Base-by-base conservation (phyloP, 2,888 invertebrate genomes). In the Perdita meconis region DNA sequence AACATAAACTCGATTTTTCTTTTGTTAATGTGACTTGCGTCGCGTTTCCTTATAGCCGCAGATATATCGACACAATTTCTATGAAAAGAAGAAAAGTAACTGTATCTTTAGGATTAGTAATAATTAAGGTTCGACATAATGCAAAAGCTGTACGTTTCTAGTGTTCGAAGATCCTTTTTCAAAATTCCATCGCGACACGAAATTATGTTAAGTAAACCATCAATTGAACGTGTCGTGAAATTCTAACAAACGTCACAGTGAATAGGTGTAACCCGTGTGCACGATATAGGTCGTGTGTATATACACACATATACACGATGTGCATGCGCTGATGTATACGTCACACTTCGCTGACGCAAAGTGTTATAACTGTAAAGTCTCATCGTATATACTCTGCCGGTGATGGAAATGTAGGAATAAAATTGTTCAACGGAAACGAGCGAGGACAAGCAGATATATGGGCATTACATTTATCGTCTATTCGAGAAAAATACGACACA, bases 381-480 rank as follows among this genome's bases (percentile, higher is more conserved):
- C 44, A 44, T 24, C 53, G 53, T 30, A 56, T 47, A 59, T 68
- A 67, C 36, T 56, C 56, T 44, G 34, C 12, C 47, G 26, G 8
- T 34, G 19, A 38, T 59, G 42, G 55, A 67, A 68, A 73, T 68
- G 40, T 44, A 60, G 64, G 78, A 22, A 61, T 78, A 73, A 78
- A 79, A 60, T 78, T 40, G 56, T 68, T 68, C 19, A 51, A 30
- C 55, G 56, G 61, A 42, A 65, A 65, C 22, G 34, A 44, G 22
- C 10, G 26, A 38, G 64, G 47, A 40, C 42, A 57, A 56, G 64
- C 47, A 44, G 56, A 64, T 70, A 47, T 40, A 65, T 50, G 38
- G 24, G 22, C 38, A 51, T 59, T 59, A 64, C 50, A 53, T 64
- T 64, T 64, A 66, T 66, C 40, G 51, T 30, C 34, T 42, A 26